A percentile compares a stretch with the other conserved stretches of the same genome.
Conservation (phyloP, 2,888 invertebrate species). For the Scaeva pyrastri region DNA sequence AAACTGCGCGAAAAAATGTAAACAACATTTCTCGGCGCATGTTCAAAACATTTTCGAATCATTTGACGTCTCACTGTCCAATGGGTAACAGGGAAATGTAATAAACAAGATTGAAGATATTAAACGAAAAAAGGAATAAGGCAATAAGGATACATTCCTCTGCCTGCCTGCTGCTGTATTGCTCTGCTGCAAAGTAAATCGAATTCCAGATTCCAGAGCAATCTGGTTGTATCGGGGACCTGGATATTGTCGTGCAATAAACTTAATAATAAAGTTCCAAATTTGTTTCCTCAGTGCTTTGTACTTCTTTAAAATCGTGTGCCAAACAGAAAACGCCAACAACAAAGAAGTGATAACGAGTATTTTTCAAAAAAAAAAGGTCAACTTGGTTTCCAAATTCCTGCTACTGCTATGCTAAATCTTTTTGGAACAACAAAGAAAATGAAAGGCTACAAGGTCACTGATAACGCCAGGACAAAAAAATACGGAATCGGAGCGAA, state of each 20-base stretch:
- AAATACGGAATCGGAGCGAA: conserved; percentile 83
- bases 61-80: conserved; percentile 30
- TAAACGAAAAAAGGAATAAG: conserved; percentile 30
- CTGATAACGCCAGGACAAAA: conserved; percentile 81
- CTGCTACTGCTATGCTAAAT: conserved; percentile 61
- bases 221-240: conserved; percentile 10
- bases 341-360: background rate
- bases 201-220: conserved; percentile 29
- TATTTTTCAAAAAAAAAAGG: background rate
- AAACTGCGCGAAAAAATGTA: conserved; percentile 57
- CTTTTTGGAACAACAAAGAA: conserved; percentile 62
- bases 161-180: background rate
- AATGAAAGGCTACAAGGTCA: conserved; percentile 83
- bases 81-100: conserved; percentile 47
- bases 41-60: background rate
- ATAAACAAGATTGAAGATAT: conserved; percentile 53
- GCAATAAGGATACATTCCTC: conserved; percentile 28
- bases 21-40: conserved; percentile 54
- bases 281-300: background rate
- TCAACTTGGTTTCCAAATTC: background rate
- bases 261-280: background rate
- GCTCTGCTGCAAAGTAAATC: conserved; percentile 13
- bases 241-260: background rate
- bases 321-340: background rate
- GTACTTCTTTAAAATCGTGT: background rate